A percentile compares a stretch with the other conserved stretches of the same genome.
Evolutionary conservation across 2,113 vertebrate genomes (phyloP).

Genomic region (Chitala chitala): DNA sequence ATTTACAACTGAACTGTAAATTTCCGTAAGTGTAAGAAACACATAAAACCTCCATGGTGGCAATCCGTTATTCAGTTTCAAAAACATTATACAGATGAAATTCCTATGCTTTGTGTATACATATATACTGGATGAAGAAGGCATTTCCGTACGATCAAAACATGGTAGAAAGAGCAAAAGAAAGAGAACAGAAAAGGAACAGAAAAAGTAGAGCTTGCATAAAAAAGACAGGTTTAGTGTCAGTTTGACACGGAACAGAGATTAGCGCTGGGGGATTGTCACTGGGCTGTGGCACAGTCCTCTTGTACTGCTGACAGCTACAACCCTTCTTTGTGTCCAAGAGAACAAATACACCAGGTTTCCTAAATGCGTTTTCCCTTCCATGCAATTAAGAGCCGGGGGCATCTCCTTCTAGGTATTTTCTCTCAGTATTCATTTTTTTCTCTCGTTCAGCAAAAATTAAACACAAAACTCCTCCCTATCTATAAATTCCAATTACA

Average conservation of each 20-base stretch:
- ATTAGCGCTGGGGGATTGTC: slow-evolving; percentile 37
- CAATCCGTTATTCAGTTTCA: no score
- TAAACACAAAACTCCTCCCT: background rate
- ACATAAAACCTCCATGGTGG: no score
- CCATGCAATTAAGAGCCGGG: slow-evolving; percentile 40
- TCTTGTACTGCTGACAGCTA: slow-evolving; percentile 41
- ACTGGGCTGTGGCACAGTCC: background rate
- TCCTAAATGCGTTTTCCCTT: background rate
- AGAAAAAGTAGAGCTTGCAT: background rate
- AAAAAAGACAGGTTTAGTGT: slow-evolving; percentile 31
- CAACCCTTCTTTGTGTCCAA: slow-evolving; percentile 24
- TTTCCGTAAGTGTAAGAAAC: no score
- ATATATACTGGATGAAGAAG: no score
- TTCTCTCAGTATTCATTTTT: background rate
- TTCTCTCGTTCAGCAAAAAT: background rate
- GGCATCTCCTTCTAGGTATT: background rate
- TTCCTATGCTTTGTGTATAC: no score
- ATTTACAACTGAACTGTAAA: no score
- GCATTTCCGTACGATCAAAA: no score
- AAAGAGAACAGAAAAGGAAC: slow-evolving; percentile 3
- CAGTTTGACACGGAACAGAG: slow-evolving; percentile 51
- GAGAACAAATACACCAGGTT: slow-evolving; percentile 24
- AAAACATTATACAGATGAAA: no score
- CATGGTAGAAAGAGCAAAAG: background rate
- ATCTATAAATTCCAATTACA: background rate